Percentiles rank a stretch among this genome's conserved stretches.
Evolutionary conservation across 2,113 vertebrate species (phyloP).

Genomic region (Rallus limicola): DNA sequence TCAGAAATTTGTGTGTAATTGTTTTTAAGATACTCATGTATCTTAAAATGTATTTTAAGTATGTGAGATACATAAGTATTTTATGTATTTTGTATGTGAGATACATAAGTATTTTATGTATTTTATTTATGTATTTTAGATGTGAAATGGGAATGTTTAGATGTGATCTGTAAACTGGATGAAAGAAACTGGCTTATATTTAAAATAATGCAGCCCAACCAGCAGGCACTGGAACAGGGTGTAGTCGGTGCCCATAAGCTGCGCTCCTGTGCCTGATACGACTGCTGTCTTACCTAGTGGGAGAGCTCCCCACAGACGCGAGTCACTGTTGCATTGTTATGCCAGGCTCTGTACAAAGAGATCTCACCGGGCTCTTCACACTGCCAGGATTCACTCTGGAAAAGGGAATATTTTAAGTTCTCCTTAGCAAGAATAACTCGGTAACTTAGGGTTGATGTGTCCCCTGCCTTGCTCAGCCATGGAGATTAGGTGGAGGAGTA

Average conservation of each 20-base stretch:
- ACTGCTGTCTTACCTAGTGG: neutral
- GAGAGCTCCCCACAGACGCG: neutral
- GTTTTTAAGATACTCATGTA: neutral
- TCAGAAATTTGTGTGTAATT: neutral
- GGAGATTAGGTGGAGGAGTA: neutral
- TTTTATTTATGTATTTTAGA: too few species aligned
- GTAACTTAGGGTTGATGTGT: neutral
- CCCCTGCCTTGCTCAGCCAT: neutral
- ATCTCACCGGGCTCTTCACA: accelerated
- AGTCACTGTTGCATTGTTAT: neutral
- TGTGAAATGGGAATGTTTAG: neutral
- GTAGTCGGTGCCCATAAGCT: neutral
- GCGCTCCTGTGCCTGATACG: neutral
- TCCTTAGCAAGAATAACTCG: neutral
- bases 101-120: too few species aligned
- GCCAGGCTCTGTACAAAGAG: neutral
- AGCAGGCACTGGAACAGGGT: neutral
- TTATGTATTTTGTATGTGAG: too few species aligned
- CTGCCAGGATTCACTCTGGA: neutral
- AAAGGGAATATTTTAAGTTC: neutral
- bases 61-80: too few species aligned
- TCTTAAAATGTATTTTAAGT: too few species aligned
- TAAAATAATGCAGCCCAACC: neutral
- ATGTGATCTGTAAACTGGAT: neutral
- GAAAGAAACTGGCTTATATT: neutral